A percentile compares a stretch with the other conserved stretches of the same genome.
phyloP scores from a whole-genome alignment of 2,113 vertebrate species.

The Channa maculata region DNA sequence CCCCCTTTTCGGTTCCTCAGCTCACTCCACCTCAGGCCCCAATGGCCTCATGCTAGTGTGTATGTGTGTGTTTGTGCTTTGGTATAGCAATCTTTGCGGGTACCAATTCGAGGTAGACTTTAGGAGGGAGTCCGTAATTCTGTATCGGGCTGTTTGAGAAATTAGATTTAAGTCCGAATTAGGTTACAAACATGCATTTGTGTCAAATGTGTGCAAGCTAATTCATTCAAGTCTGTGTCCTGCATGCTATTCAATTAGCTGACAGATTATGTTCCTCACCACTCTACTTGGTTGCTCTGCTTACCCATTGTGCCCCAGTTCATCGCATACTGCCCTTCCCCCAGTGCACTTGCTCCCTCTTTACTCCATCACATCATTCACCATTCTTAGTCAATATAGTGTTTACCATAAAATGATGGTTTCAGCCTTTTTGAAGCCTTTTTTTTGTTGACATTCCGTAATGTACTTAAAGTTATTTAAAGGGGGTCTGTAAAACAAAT shows the following conservation, averaged over 20 bases:
- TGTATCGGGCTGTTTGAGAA: not conserved
- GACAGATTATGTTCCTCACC: constrained; percentile 50
- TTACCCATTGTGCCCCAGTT: constrained; percentile 51
- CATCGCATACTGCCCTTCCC: constrained; percentile 49
- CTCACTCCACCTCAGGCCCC: constrained; percentile 47
- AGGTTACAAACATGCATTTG: not conserved
- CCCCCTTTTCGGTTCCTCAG: constrained; percentile 38
- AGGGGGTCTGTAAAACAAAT: too few relatives aligned
- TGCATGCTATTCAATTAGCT: constrained; percentile 31
- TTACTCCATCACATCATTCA: not conserved
- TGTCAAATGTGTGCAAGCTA: not conserved
- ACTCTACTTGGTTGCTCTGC: constrained; percentile 49
- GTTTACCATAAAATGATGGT: not conserved
- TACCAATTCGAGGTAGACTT: not conserved
- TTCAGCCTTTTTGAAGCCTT: not conserved
- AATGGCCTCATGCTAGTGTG: constrained; percentile 33
- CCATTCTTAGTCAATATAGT: not conserved
- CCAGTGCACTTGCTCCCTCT: constrained; percentile 58
- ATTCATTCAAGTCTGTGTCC: constrained; percentile 21
- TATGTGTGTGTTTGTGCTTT: constrained; percentile 23
- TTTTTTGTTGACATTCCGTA: too few relatives aligned
- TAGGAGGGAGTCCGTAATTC: not conserved
- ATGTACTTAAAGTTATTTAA: too few relatives aligned
- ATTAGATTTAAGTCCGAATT: not conserved
- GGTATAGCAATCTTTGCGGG: constrained; percentile 1